Base-by-base conservation (phyloP, 2,888 invertebrate species). In the Sisyra nigra region DNA sequence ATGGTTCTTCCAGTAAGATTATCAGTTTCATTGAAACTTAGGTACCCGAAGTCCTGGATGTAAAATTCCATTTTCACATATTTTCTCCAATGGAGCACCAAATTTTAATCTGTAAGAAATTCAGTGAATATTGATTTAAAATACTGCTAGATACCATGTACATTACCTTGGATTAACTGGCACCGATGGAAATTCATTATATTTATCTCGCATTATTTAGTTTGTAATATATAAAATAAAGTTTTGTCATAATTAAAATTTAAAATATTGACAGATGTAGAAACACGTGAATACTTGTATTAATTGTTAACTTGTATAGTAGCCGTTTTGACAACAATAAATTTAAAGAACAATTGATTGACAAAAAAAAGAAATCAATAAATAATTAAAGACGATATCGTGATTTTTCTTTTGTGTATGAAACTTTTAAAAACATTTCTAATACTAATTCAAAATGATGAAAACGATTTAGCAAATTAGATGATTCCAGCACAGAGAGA, bases 161-260 rank as follows among this genome's bases (percentile, higher is more conserved):
- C 8, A 9, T 19, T 37, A 37, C 37, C 37, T 13, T 4, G 37
- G 37, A 37, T 37, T 37, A 18, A 37, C 37, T 18, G 37, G 37
- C 17, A 37, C 6, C 3, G 33, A 14, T n/a, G 11, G 14, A 13
- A 33, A 33, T 33, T 33, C 33, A 33, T 33, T 33, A n/a, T 13
- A 33, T n/a, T 24, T 24, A 5, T 24, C 24, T 24, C 24, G 3
- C 24, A 24, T 24, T 24, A 24, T 24, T 24, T 24, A 24, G 5
- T 24, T 24, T 24, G 7, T 7, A 24, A 24, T 24, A 24, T 24
- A 7, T 24, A 5, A 24, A 24, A 24, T 24, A n/a, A n/a, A 24
- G 24, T 24, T 24, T 24, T 24, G 24, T 24, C 24, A 24, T 24
- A 24, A 24, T 8, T 35, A 35, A 35, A 15, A 15, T 35, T 14